These are phyloP conservation scores for Dryas iulia DNA, from an alignment of 1,140 invertebrate species.

Conservation along the genomic window DNA sequence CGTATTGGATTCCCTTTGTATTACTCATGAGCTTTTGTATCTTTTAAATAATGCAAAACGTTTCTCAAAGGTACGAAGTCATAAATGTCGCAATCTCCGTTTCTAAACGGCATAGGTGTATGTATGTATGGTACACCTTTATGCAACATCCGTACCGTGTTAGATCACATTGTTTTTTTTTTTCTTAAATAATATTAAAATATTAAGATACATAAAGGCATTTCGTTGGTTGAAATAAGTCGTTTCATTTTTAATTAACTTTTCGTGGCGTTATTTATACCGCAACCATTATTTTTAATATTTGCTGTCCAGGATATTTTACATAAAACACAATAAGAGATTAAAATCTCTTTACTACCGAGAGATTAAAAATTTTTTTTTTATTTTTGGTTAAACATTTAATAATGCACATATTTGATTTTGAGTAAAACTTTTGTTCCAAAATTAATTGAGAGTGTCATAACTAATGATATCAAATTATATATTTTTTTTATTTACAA, in stretches of 20 bases:
- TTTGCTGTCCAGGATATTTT: conserved; percentile 22
- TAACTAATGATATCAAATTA: too few relatives aligned
- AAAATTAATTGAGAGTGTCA: neutral
- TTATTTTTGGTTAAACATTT: neutral
- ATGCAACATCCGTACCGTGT: neutral
- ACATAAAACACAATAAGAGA: conserved; percentile 9
- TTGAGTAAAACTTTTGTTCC: neutral
- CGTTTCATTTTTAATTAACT: conserved; percentile 29
- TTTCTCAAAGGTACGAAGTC: neutral
- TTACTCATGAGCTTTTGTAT: conserved; percentile 28
- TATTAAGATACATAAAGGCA: neutral
- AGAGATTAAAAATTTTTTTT: neutral
- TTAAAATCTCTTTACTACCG: conserved; percentile 16
- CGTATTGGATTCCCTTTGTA: conserved; percentile 53
- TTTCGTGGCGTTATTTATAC: conserved; percentile 20
- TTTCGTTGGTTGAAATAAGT: conserved; percentile 15
- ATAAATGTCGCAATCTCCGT: neutral
- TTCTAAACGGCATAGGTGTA: neutral
- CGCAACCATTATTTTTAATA: conserved; percentile 26
- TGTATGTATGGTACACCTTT: neutral
- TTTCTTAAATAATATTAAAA: neutral
- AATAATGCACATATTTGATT: neutral
- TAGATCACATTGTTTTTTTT: neutral
- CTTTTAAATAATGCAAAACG: conserved; percentile 14
- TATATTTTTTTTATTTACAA: neutral